Evolutionary conservation across 2,113 vertebrate species (phyloP), one percentile per base, ranked within the genome.

Genomic region (Sarotherodon lohbergeri): DNA sequence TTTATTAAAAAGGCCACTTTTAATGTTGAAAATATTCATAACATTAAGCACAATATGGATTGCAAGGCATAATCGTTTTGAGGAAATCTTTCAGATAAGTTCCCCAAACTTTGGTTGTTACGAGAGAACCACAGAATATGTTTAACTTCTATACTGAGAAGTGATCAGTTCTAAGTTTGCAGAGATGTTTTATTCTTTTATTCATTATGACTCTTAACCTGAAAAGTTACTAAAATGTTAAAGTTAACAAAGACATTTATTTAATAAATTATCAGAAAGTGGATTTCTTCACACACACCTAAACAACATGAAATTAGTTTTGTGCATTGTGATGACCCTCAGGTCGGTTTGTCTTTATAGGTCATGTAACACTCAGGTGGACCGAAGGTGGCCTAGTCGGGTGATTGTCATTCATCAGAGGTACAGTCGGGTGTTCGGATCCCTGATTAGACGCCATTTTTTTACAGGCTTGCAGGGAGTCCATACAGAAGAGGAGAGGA

Each of bases 191-290:
- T 36, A 36, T 63, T 63, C 9, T 36, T n/a, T n/a, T 63, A n/a
- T 36, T 7, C 3, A 63, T 36, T 63, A 63, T 12, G 2, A 82
- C 13, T 7, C 5, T 11, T 36, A 52, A 52, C 66, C 59, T 43
- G 86, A 55, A 63, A 5, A 1, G 2, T 57, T 39, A 48, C n/a
- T 24, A 41, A 57, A 29, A 61, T 3, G 2, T 66, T 36, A 66
- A 66, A 2, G n/a, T 71, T 81, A 82, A 80, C 86, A 46, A 90
- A 63, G 4, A 84, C 39, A n/a, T 39, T 56, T 4, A 3, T 76
- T 90, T 17, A 93, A 90, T 87, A 90, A 85, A 86, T 76, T 48
- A 48, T 88, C 68, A 24, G 13, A 86, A 41, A 63, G 34, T 43
- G 29, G 43, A 84, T 82, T 6, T 39, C 27, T n/a, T 57, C 48